Conservation (phyloP, 2,888 invertebrate genomes). For the Vesta saturnalis region DNA sequence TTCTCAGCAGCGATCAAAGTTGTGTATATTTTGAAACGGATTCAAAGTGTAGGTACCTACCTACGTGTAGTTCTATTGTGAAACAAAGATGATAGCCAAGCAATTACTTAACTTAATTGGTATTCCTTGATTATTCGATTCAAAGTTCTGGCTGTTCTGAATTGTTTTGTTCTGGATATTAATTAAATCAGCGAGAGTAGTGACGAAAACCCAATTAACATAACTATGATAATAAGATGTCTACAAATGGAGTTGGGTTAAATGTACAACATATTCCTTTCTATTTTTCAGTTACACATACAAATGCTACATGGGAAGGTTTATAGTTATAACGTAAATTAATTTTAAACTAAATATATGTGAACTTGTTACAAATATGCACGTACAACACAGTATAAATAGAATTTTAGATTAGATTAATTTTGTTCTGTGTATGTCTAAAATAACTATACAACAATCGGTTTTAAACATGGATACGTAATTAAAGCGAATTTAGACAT, state of each 20-base stretch:
- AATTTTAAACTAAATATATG: not conserved
- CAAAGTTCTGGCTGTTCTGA: conserved; percentile 26
- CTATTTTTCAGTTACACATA: not conserved
- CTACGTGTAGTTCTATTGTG: conserved; percentile 21
- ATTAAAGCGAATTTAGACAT: too few species aligned
- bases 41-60: too few species aligned
- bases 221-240: conserved; percentile 33
- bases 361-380: not conserved
- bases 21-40: too few species aligned
- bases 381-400: not conserved
- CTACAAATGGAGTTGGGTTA: conserved; percentile 18
- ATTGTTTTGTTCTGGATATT: conserved; percentile 34
- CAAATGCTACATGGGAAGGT: not conserved
- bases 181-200: conserved; percentile 32
- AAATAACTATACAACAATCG: too few species aligned
- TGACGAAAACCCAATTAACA: conserved; percentile 37
- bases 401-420: not conserved
- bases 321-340: not conserved
- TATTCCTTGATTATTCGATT: conserved; percentile 34
- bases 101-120: conserved; percentile 36
- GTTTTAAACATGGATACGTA: too few species aligned
- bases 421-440: not conserved
- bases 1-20: too few species aligned
- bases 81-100: conserved; percentile 29
- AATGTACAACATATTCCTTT: not conserved